A percentile compares a stretch with the other conserved stretches of the same genome.
Evolutionary conservation across 2,113 vertebrate genomes (phyloP).

Genomic region (Etia nguti): DNA sequence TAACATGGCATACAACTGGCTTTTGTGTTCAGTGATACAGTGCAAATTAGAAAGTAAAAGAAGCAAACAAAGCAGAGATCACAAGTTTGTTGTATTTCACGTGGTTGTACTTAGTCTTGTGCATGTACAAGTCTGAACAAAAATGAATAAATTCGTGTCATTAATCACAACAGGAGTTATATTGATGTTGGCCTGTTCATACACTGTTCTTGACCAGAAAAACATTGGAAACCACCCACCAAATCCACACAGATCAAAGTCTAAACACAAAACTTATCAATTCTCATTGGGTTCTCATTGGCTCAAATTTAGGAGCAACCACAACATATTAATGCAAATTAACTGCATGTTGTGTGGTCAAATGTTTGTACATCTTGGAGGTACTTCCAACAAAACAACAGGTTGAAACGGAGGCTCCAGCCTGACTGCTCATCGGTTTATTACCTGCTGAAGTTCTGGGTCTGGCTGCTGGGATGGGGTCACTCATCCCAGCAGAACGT

Average conservation of each 20-base stretch:
- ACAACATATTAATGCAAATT: background rate
- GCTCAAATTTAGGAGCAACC: background rate
- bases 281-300: background rate
- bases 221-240: background rate
- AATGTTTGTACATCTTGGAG: background rate
- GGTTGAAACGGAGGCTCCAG: fast-evolving
- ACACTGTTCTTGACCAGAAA: background rate
- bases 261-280: background rate
- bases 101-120: background rate
- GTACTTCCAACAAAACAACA: background rate
- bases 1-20: fast-evolving
- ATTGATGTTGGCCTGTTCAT: background rate
- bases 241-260: background rate
- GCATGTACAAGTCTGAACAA: background rate
- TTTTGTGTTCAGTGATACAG: background rate
- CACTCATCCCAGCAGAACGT: background rate
- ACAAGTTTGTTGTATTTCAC: background rate
- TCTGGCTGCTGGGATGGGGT: background rate
- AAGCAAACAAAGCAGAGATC: background rate
- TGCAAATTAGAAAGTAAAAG: fast-evolving
- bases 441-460: background rate
- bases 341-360: background rate
- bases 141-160: background rate
- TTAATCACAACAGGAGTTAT: background rate
- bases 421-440: background rate